Conservation (phyloP, 2,113 vertebrate species). For the Nicator chloris region DNA sequence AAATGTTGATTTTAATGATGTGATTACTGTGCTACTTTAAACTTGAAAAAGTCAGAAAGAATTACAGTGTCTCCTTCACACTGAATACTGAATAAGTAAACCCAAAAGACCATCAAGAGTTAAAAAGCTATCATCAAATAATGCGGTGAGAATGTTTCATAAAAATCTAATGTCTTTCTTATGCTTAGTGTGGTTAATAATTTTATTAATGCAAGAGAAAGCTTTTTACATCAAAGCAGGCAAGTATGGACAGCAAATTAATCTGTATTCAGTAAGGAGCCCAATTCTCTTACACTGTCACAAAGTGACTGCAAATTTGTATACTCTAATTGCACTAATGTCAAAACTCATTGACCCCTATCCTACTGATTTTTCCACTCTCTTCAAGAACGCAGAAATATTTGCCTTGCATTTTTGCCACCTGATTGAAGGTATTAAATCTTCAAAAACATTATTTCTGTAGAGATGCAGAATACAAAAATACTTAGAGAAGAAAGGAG, state of each 20-base stretch:
- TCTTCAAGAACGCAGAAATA: background rate
- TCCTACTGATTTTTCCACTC: background rate
- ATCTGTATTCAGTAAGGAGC: background rate
- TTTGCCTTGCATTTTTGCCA: background rate
- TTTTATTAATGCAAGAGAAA: background rate
- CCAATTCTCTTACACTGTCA: background rate
- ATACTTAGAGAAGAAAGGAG: background rate
- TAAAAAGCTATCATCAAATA: background rate
- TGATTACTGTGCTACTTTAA: background rate
- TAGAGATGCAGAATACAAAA: background rate
- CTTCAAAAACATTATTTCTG: background rate
- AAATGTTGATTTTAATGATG: background rate
- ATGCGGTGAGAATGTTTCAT: background rate
- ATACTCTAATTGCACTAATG: background rate
- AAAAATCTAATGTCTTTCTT: background rate
- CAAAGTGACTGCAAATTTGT: background rate
- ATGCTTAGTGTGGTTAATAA: background rate
- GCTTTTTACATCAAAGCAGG: background rate
- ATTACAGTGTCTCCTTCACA: background rate
- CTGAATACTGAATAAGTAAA: background rate
- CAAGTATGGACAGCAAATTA: background rate
- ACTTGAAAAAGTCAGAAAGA: background rate
- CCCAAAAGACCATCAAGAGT: background rate
- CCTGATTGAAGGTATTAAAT: background rate
- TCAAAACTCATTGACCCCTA: background rate